These are phyloP conservation scores for Orchestia grillus DNA, from an alignment of 1,140 invertebrate species.

Conservation along the genomic window DNA sequence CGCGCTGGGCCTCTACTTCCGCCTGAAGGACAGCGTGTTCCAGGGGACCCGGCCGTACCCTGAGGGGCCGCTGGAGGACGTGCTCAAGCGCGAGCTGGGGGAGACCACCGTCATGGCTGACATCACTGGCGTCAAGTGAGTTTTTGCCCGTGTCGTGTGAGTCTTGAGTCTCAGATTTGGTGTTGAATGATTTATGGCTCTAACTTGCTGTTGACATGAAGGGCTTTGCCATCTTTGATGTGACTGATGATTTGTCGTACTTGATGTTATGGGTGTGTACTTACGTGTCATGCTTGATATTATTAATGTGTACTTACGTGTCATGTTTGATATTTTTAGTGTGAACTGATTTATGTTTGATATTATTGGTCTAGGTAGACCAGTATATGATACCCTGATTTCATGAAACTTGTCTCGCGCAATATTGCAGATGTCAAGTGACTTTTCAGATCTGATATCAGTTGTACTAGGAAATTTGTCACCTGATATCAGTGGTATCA, in stretches of 20 bases:
- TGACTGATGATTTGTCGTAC: not conserved
- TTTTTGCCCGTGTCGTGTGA: not conserved
- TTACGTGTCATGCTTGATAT: not conserved
- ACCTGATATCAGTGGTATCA: too few relatives aligned
- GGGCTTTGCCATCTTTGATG: not conserved
- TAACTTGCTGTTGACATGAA: too few relatives aligned
- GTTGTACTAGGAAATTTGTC: too few relatives aligned
- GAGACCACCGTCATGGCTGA: conserved; percentile 88
- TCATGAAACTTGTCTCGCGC: not conserved
- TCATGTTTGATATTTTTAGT: not conserved
- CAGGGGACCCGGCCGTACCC: conserved; percentile 88
- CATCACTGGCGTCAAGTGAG: conserved; percentile 78
- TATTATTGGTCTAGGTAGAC: not conserved
- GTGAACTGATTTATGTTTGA: not conserved
- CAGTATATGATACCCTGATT: too few relatives aligned
- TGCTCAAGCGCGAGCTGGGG: conserved; percentile 91
- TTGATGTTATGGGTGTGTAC: not conserved
- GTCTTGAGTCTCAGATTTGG: not conserved
- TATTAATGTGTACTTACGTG: not conserved
- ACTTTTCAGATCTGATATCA: not conserved
- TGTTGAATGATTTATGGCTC: not conserved
- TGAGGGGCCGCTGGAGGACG: conserved; percentile 85
- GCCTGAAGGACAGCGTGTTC: conserved; percentile 93
- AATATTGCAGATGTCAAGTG: not conserved
- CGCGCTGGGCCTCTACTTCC: conserved; percentile 86